Evolutionary conservation across 2,888 invertebrate genomes (phyloP), one percentile per base, ranked within the genome.

Genomic region (Alloscopus bannaensis): DNA sequence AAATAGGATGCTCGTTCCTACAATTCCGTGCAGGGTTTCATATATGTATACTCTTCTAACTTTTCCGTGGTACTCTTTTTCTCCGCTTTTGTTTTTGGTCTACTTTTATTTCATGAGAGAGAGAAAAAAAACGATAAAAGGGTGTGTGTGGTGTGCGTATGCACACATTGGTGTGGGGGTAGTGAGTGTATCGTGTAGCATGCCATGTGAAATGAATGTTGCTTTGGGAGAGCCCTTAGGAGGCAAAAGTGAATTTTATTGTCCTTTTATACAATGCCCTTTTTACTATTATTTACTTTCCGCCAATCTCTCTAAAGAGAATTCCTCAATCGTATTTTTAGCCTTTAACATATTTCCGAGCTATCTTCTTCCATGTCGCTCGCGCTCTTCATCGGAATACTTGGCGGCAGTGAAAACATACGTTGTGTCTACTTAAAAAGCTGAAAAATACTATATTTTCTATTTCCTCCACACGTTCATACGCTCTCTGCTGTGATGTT

Each of bases 191-290:
- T n/a, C n/a, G n/a, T n/a, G n/a, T n/a, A n/a, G n/a, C n/a, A n/a
- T n/a, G n/a, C n/a, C n/a, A 50, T 47, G 29, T 62, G 31, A 24
- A 42, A 26, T 55, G 55, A 40, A 73, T 73, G 65, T 47, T 73
- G 65, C 66, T 73, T 65, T 73, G 66, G 59, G 66, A 66, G 73
- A 66, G 73, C 73, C 73, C 73, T 73, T 66, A 66, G 73, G 73
- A 73, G 52, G 59, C 66, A 45, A 73, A 73, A 73, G 73, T 73
- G 73, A 73, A 73, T 73, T 65, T 73, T 73, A 73, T 66, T 73
- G 73, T 73, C 36, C 59, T 55, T 50, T 71, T 50, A 50, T 31
- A 71, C 47, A 22, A 60, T 36, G 36, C 52, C 62, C 62, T 45
- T 71, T 62, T 62, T 18, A 22, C 31, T 69, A 69, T 36, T 64